Conservation (phyloP, 2,888 invertebrate genomes). For the Cryptocheilus praepositus region DNA sequence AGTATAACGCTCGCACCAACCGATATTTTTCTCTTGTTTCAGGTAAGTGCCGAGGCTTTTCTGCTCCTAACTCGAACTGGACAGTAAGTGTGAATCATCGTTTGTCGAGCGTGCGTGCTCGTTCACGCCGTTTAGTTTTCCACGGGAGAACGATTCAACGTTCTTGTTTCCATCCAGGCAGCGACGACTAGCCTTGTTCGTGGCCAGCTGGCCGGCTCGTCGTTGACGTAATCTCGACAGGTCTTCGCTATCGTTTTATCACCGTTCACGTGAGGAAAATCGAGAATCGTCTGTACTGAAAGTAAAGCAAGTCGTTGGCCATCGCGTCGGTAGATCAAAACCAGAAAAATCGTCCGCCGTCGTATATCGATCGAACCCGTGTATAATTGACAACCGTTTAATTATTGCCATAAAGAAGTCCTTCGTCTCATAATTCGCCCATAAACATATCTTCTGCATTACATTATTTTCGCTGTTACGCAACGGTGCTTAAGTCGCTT, state of each 20-base stretch:
- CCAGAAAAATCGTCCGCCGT: neutral
- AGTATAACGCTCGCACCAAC: neutral
- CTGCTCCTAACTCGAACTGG: slow-evolving; percentile 1
- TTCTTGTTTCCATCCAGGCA: slow-evolving; percentile 35
- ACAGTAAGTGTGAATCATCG: slow-evolving; percentile 34
- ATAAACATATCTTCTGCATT: neutral
- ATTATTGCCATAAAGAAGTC: neutral
- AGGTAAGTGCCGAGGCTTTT: slow-evolving; percentile 47
- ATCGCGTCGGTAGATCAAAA: neutral
- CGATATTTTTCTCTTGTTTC: slow-evolving; percentile 33
- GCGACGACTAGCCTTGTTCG: slow-evolving; percentile 25
- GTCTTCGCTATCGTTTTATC: neutral
- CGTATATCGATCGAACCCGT: neutral
- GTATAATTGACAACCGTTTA: slow-evolving; percentile 5
- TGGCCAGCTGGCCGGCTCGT: slow-evolving; percentile 22
- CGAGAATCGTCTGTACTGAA: slow-evolving; percentile 12
- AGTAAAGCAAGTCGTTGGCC: neutral
- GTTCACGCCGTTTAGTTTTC: slow-evolving; percentile 27
- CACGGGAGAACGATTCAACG: slow-evolving; percentile 27
- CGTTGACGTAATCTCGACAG: slow-evolving; percentile 27
- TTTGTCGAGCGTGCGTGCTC: slow-evolving; percentile 9
- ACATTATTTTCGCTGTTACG: neutral
- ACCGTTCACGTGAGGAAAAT: neutral
- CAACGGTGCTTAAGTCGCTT: neutral
- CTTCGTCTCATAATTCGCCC: too few species aligned